A percentile compares a stretch with the other conserved stretches of the same genome.
Conservation (phyloP, 1,140 invertebrate genomes). For the Drosophila pandora region DNA sequence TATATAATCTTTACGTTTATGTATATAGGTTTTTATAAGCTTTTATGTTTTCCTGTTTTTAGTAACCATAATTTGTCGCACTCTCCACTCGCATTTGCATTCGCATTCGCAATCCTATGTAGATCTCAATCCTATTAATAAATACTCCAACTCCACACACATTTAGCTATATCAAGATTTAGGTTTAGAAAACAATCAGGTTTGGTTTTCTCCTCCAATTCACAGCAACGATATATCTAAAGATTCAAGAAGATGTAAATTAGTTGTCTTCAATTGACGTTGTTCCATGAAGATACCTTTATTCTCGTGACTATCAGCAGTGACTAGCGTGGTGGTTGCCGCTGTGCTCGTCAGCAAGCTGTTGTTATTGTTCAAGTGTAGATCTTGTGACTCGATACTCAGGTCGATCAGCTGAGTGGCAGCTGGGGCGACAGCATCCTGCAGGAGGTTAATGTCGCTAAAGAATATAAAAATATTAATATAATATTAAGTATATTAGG, state of each 20-base stretch:
- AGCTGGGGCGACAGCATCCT: slow-evolving; percentile 67
- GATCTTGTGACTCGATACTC: slow-evolving; percentile 82
- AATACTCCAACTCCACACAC: slow-evolving; percentile 75
- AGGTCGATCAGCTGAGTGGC: slow-evolving; percentile 81
- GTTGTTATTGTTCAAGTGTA: slow-evolving; percentile 83
- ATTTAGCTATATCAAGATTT: slow-evolving; percentile 79
- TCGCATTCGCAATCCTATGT: slow-evolving; percentile 47
- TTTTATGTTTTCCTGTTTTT: slow-evolving; percentile 72
- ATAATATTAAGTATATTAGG: not conserved
- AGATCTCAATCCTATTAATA: slow-evolving; percentile 74
- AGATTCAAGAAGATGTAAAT: not conserved
- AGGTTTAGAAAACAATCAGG: slow-evolving; percentile 71
- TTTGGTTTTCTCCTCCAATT: slow-evolving; percentile 74
- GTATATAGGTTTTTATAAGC: slow-evolving; percentile 73
- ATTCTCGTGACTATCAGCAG: slow-evolving; percentile 84
- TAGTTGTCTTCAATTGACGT: not conserved
- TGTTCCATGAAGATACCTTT: slow-evolving; percentile 59
- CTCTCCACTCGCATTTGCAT: slow-evolving; percentile 5
- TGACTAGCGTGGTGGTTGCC: slow-evolving; percentile 83
- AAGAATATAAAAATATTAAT: not conserved
- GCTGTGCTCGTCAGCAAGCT: slow-evolving; percentile 81
- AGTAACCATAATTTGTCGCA: slow-evolving; percentile 83
- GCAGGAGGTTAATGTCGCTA: slow-evolving; percentile 80
- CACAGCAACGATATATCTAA: slow-evolving; percentile 83
- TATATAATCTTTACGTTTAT: slow-evolving; percentile 55